Conservation (phyloP, 1,140 invertebrate genomes). For the Ceratina australensis region DNA sequence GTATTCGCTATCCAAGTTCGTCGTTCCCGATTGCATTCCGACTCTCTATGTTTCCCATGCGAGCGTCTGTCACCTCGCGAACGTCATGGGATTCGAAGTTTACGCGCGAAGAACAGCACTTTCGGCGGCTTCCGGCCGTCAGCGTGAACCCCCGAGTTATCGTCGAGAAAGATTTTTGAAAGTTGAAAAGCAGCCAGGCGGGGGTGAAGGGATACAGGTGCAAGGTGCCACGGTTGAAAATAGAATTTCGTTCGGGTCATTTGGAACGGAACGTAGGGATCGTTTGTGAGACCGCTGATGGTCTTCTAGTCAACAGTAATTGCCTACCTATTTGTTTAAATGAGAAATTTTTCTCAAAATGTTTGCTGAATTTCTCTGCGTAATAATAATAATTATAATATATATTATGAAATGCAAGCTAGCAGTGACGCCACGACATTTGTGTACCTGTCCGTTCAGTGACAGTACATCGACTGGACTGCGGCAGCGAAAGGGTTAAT, state of each 20-base stretch:
- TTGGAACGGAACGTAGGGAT: background rate
- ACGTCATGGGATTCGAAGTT: slow-evolving; percentile 33
- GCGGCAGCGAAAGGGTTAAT: too few species aligned
- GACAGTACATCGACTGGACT: too few species aligned
- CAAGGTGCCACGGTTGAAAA: background rate
- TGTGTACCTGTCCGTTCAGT: too few species aligned
- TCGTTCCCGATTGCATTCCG: background rate
- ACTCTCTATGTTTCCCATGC: too few species aligned
- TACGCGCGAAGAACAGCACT: background rate
- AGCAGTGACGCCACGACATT: too few species aligned
- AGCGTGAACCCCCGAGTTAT: background rate
- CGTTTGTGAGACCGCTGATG: too few species aligned
- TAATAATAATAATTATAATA: too few species aligned
- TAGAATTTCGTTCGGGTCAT: background rate
- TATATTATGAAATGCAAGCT: too few species aligned
- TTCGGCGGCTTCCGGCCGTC: background rate
- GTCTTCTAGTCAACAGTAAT: too few species aligned
- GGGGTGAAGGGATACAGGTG: background rate
- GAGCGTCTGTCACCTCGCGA: background rate
- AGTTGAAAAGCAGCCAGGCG: background rate
- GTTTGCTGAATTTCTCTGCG: too few species aligned
- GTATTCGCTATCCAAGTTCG: slow-evolving; percentile 27
- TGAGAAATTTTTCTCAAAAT: too few species aligned
- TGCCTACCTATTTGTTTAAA: too few species aligned
- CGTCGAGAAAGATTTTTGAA: background rate